These are phyloP conservation scores for Ditula angustiorana DNA, from an alignment of 2,888 invertebrate genomes.

Conservation along the genomic window DNA sequence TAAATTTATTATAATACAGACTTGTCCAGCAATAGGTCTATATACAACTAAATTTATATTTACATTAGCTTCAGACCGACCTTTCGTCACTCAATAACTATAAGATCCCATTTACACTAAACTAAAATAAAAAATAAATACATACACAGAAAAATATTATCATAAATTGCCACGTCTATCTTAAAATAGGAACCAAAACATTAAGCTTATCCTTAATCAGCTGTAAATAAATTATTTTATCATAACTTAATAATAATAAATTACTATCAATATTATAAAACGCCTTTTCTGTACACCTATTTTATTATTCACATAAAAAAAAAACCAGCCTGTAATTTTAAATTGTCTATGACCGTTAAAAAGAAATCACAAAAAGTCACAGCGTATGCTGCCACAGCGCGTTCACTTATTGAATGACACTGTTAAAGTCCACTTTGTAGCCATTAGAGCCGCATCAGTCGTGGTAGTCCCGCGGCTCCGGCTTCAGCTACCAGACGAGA, in stretches of 20 bases:
- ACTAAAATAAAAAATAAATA: conserved; percentile 68
- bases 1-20: conserved; percentile 39
- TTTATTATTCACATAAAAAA: conserved; percentile 46
- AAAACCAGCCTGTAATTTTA: conserved; percentile 40
- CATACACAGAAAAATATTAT: conserved; percentile 68
- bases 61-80: conserved; percentile 47
- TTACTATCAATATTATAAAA: conserved; percentile 64
- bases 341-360: conserved; percentile 37
- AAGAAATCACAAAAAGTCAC: conserved; percentile 39
- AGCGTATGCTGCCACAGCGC: conserved; percentile 40
- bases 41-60: conserved; percentile 54
- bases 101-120: conserved; percentile 46
- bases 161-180: conserved; percentile 65
- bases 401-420: conserved; percentile 52
- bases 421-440: conserved; percentile 75
- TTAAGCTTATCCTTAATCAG: conserved; percentile 58
- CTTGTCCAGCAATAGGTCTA: conserved; percentile 46
- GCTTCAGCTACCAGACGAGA: conserved; percentile 85
- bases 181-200: conserved; percentile 83
- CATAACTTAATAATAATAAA: conserved; percentile 69
- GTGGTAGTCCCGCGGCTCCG: conserved; percentile 86
- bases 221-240: conserved; percentile 76
- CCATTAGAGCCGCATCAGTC: conserved; percentile 85
- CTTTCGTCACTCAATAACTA: conserved; percentile 50
- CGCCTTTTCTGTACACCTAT: conserved; percentile 73